Evolutionary conservation across 1,140 invertebrate species (phyloP).

Genomic region (Xylocopa sonorina): DNA sequence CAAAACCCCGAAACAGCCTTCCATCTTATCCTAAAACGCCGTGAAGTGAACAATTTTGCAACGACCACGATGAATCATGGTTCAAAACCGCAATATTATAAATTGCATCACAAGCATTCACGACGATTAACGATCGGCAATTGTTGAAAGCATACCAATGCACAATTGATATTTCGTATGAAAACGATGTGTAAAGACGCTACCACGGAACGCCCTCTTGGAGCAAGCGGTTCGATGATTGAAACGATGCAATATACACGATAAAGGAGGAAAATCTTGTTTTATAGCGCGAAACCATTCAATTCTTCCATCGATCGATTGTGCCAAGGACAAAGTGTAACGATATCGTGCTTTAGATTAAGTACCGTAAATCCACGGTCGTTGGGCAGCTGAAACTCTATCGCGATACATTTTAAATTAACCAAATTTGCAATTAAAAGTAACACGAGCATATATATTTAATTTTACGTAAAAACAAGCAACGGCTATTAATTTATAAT

Average conservation of each 20-base stretch:
- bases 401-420: background rate
- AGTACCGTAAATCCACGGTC: background rate
- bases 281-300: constrained; percentile 41
- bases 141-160: background rate
- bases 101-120: background rate
- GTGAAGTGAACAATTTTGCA: too few relatives aligned
- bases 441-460: background rate
- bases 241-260: background rate
- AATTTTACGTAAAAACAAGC: too few relatives aligned
- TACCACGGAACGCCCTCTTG: too few relatives aligned
- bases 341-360: constrained; percentile 28
- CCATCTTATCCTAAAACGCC: too few relatives aligned
- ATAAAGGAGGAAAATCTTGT: constrained; percentile 31
- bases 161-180: background rate
- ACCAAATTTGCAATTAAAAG: background rate
- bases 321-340: constrained; percentile 19
- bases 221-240: background rate
- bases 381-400: background rate
- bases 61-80: background rate
- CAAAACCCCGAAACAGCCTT: too few relatives aligned
- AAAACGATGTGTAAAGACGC: background rate
- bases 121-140: background rate
- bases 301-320: constrained; percentile 46
- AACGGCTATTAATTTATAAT: too few relatives aligned
- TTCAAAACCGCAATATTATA: background rate